Base-by-base conservation (phyloP, 2,113 vertebrate genomes). In the Aegithalos caudatus region DNA sequence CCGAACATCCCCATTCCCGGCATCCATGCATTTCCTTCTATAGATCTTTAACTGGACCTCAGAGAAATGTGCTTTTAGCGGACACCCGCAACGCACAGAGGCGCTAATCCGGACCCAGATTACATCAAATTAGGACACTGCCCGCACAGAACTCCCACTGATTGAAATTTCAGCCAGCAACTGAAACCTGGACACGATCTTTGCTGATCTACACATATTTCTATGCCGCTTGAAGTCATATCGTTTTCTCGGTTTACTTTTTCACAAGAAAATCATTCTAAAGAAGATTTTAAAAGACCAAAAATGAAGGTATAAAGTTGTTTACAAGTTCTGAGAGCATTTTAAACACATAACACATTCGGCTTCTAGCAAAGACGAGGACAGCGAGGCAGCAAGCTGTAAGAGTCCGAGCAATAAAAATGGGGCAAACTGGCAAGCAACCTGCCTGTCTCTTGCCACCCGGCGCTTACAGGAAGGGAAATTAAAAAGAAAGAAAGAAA, bases 51-150 rank as follows among this genome's bases (percentile, higher is more conserved):
- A 38, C 5, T 6, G 53, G 42, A 25, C 58, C 58, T 38, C 38
- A 23, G 78, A 84, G 74, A 95, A 87, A 92, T 3, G 16, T n/a
- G 42, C 40, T 58, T 91, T 81, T 51, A 73, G 54, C 2, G 20
- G 48, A n/a, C 58, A 74, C 72, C 40, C 64, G 23, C 81, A 80
- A 66, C 1, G 2, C 70, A 35, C 16, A 14, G 53, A 95, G 86
- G 94, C 40, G 60, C 69, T 92, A 94, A 96, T 95, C 79, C 86
- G 70, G 72, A 72, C 50, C 72, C 77, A 86, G 86, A 93, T 96
- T 92, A 86, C 28, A 62, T 42, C 86, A 92, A 88, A 94, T 93
- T 93, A 88, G 82, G 88, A 45, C 45, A 47, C 8, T 79, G 65
- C 70, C 74, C 44, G 11, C 89, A 44, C 67, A 62, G 11, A 85